These are phyloP conservation scores for Dasypogon diadema DNA, from an alignment of 2,888 invertebrate genomes.

Conservation along the genomic window DNA sequence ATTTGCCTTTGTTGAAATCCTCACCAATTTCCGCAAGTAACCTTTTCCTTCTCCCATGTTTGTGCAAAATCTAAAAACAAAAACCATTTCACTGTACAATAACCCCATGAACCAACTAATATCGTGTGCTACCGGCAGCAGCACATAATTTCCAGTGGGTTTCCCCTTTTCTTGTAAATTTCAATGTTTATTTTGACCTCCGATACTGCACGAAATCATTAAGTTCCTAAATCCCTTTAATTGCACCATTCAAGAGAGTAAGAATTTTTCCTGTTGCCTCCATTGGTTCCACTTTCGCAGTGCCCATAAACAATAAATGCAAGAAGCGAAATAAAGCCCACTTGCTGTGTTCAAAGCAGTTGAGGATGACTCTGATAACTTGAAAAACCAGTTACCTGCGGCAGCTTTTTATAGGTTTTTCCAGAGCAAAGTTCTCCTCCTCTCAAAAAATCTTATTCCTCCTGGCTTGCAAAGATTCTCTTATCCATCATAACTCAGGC, in stretches of 20 bases:
- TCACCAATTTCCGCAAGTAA: too few relatives aligned
- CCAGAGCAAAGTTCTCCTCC: conserved; percentile 5
- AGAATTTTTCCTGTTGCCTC: background rate
- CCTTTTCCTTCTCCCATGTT: background rate
- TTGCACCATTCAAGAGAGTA: conserved; percentile 15
- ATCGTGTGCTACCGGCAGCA: too few relatives aligned
- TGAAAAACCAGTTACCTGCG: conserved; percentile 44
- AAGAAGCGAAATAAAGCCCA: conserved; percentile 42
- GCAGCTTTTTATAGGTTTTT: conserved; percentile 44
- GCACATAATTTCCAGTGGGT: too few relatives aligned
- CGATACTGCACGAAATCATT: conserved; percentile 14
- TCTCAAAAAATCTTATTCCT: conserved; percentile 4
- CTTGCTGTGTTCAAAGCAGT: conserved; percentile 21
- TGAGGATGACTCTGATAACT: conserved; percentile 24
- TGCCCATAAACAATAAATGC: conserved; percentile 32
- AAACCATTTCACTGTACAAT: background rate
- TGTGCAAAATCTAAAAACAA: background rate
- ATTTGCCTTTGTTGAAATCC: too few relatives aligned
- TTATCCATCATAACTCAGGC: conserved; percentile 30
- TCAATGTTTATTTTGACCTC: too few relatives aligned
- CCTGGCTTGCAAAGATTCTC: background rate
- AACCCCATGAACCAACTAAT: too few relatives aligned
- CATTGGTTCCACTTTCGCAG: background rate
- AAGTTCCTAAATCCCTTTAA: conserved; percentile 15
- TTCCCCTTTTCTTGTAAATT: too few relatives aligned